These are phyloP conservation scores for Macrophya annulata DNA, from an alignment of 2,888 invertebrate species.

Conservation along the genomic window DNA sequence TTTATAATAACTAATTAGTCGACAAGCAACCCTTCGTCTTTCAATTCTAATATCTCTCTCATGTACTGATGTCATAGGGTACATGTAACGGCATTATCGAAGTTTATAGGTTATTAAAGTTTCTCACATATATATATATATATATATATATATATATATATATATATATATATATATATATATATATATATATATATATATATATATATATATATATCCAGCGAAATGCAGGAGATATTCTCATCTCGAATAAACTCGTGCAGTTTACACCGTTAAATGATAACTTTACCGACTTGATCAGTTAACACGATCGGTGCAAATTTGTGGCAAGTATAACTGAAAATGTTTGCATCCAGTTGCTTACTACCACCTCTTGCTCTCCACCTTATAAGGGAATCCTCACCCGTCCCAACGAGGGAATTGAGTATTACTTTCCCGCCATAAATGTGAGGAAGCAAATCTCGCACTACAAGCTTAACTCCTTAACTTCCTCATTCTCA, in stretches of 20 bases:
- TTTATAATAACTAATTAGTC: conserved; percentile 31
- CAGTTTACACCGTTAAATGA: not conserved
- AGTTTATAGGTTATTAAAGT: not conserved
- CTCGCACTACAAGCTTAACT: not conserved
- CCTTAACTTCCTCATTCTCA: not conserved
- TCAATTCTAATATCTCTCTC: not conserved
- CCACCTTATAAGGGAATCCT: conserved; percentile 19
- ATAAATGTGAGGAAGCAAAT: conserved; percentile 47
- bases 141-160: too few species aligned
- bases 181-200: too few species aligned
- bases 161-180: too few species aligned
- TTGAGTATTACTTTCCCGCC: conserved; percentile 51
- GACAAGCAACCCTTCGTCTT: not conserved
- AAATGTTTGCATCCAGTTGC: conserved; percentile 25
- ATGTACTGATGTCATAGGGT: not conserved
- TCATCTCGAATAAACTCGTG: not conserved
- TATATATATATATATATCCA: too few species aligned
- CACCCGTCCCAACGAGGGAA: conserved; percentile 5
- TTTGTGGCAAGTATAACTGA: conserved; percentile 21
- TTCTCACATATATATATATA: not conserved
- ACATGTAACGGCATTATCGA: not conserved
- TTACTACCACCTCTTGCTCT: not conserved
- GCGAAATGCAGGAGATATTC: not conserved
- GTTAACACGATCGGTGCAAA: conserved; percentile 43
- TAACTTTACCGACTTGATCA: not conserved